Conservation (phyloP, 1,140 invertebrate species). For the Globodera rostochiensis region DNA sequence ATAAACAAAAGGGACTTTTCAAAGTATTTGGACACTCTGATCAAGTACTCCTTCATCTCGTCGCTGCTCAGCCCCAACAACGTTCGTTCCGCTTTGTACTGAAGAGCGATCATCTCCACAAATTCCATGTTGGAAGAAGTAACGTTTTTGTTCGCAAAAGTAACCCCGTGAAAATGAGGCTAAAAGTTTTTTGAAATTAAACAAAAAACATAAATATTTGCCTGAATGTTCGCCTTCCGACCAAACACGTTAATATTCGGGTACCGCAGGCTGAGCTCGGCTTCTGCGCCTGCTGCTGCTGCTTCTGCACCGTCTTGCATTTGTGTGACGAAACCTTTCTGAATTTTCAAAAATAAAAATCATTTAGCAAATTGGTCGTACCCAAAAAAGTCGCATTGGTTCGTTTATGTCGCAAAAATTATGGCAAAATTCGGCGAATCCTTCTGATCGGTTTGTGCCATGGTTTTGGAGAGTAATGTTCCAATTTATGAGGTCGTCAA, state of each 20-base stretch:
- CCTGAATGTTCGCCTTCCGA: slow-evolving; percentile 48
- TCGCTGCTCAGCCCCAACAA: slow-evolving; percentile 28
- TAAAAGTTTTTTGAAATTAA: slow-evolving; percentile 6
- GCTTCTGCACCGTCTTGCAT: slow-evolving; percentile 3
- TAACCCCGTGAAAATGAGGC: slow-evolving; percentile 58
- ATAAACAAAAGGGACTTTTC: slow-evolving; percentile 23
- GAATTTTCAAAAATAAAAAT: not conserved
- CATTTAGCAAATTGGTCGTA: slow-evolving; percentile 11
- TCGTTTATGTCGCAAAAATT: slow-evolving; percentile 60
- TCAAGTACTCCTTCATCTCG: slow-evolving; percentile 49
- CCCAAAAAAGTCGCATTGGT: slow-evolving; percentile 51
- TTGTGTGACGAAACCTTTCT: slow-evolving; percentile 30
- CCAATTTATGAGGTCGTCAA: slow-evolving; percentile 44
- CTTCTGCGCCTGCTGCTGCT: slow-evolving; percentile 23
- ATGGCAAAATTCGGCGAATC: slow-evolving; percentile 56
- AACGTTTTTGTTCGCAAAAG: slow-evolving; percentile 29
- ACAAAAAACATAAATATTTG: not conserved
- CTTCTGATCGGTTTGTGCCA: slow-evolving; percentile 46
- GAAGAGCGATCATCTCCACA: slow-evolving; percentile 46
- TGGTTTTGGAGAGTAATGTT: slow-evolving; percentile 59
- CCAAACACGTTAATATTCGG: slow-evolving; percentile 54
- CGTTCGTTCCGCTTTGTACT: slow-evolving; percentile 42
- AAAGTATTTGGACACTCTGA: slow-evolving; percentile 43
- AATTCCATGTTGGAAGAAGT: slow-evolving; percentile 31
- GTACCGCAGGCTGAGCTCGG: slow-evolving; percentile 45